phyloP scores from a whole-genome alignment of 1,140 invertebrate species.

The Caligus rogercresseyi region DNA sequence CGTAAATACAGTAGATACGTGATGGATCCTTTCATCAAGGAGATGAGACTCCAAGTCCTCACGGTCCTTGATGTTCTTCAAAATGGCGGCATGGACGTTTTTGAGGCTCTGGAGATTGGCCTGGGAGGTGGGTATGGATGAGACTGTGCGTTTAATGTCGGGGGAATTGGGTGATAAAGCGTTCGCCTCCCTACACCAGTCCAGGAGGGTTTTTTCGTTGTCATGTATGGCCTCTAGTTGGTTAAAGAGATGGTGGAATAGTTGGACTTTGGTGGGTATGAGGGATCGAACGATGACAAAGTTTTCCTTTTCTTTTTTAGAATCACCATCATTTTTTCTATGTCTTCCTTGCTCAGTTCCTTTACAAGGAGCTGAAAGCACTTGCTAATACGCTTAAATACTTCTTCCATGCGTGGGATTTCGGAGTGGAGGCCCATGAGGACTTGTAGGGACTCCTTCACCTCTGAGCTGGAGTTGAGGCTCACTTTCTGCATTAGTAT shows the following conservation, averaged over 20 bases:
- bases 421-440: slow-evolving; percentile 48
- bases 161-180: slow-evolving; percentile 22
- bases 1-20: slow-evolving; percentile 62
- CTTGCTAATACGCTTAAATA: slow-evolving; percentile 71
- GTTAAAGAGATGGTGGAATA: slow-evolving; percentile 61
- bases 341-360: slow-evolving; percentile 70
- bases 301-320: slow-evolving; percentile 56
- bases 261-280: slow-evolving; percentile 55
- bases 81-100: slow-evolving; percentile 74
- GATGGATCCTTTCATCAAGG: slow-evolving; percentile 47
- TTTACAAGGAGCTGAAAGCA: slow-evolving; percentile 75
- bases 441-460: slow-evolving; percentile 56
- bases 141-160: neutral
- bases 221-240: slow-evolving; percentile 75
- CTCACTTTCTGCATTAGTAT: slow-evolving; percentile 49
- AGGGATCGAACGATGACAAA: slow-evolving; percentile 58
- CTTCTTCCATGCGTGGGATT: slow-evolving; percentile 64
- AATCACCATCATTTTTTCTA: slow-evolving; percentile 69
- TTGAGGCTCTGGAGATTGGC: slow-evolving; percentile 81
- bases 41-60: slow-evolving; percentile 50
- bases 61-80: slow-evolving; percentile 50
- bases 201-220: slow-evolving; percentile 60
- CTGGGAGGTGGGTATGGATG: neutral
- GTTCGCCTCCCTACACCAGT: slow-evolving; percentile 70
- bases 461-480: slow-evolving; percentile 39